Evolutionary conservation across 1,140 invertebrate species (phyloP), one percentile per base, ranked within the genome.

Genomic region (Goniozus legneri): DNA sequence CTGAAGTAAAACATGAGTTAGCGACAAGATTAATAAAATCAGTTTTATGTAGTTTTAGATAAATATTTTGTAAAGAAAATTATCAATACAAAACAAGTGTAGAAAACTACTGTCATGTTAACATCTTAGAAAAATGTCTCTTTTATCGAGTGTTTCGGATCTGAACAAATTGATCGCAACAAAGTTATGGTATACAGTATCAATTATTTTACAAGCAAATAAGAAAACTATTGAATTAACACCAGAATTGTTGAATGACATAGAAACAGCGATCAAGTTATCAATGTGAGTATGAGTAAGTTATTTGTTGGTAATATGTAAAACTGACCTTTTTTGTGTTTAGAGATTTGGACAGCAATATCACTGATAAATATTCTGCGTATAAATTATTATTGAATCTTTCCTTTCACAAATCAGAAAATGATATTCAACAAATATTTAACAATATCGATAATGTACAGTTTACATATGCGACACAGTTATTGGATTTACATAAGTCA

Each of bases 161-260:
- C 24, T 58, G 8, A 41, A 61, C 27, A 53, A 56, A 30, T 58
- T 36, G 18, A 50, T 63, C 24, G 30, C 36, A 14, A 55, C 50
- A 30, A 58, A 50, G 56, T 58, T 64, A 50, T 62, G 59, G 57
- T 64, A 60, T 39, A 57, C 59, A 30, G 42, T 57, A 8, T 50
- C 36, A 16, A 33, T 40, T 19, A 32, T 52, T 43, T 42, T 52
- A 16, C 31, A 24, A 24, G 47, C 12, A 8, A 44, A 51, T 47
- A 45, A 18, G 4, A 49, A 50, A 27, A 42, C 21, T 7, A 19
- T 16, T 0, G 45, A 47, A n/a, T 41, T 43, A 18, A 30, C 32
- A 19, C 33, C 3, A 12, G 24, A 47, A 14, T 31, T 45, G 15
- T 42, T 51, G 18, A 22, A 44, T 15, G 37, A 46, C 8, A n/a